A percentile compares a stretch with the other conserved stretches of the same genome.
phyloP scores from a whole-genome alignment of 2,888 invertebrate genomes.

The Tanypteryx hageni region DNA sequence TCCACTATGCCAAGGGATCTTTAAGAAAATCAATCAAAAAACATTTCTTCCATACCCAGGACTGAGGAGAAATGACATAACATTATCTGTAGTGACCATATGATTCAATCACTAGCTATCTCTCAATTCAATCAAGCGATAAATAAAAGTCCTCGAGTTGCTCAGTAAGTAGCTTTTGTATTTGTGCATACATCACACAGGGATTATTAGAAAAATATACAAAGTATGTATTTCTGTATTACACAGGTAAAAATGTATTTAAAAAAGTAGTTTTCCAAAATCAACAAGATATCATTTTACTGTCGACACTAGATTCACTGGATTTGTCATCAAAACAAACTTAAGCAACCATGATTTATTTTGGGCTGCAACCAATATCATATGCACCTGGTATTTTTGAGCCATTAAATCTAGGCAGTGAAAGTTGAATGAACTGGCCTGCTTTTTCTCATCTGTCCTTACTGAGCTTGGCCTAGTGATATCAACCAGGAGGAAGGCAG shows the following conservation, averaged over 20 bases:
- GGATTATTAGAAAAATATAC: conserved; percentile 51
- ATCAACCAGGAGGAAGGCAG: conserved; percentile 33
- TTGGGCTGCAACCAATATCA: conserved; percentile 37
- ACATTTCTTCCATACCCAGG: too few relatives aligned
- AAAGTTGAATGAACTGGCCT: background rate
- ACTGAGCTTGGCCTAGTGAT: conserved; percentile 23
- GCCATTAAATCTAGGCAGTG: conserved; percentile 51
- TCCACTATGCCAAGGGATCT: too few relatives aligned
- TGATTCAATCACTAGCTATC: too few relatives aligned
- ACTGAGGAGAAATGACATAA: too few relatives aligned
- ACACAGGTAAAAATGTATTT: conserved; percentile 16
- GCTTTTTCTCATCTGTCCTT: background rate
- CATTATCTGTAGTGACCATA: too few relatives aligned
- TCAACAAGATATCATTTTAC: conserved; percentile 27
- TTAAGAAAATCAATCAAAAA: too few relatives aligned
- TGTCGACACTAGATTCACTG: conserved; percentile 3
- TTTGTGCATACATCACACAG: conserved; percentile 50
- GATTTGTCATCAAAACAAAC: background rate
- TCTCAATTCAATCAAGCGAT: too few relatives aligned
- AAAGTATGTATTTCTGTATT: conserved; percentile 21
- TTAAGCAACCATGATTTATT: conserved; percentile 4
- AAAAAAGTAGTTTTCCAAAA: conserved; percentile 57
- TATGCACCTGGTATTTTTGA: conserved; percentile 21
- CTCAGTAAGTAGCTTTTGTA: conserved; percentile 9
- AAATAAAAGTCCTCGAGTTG: too few relatives aligned